A percentile compares a stretch with the other conserved stretches of the same genome.
Evolutionary conservation across 1,140 invertebrate species (phyloP).

Genomic region (Ips typographus): DNA sequence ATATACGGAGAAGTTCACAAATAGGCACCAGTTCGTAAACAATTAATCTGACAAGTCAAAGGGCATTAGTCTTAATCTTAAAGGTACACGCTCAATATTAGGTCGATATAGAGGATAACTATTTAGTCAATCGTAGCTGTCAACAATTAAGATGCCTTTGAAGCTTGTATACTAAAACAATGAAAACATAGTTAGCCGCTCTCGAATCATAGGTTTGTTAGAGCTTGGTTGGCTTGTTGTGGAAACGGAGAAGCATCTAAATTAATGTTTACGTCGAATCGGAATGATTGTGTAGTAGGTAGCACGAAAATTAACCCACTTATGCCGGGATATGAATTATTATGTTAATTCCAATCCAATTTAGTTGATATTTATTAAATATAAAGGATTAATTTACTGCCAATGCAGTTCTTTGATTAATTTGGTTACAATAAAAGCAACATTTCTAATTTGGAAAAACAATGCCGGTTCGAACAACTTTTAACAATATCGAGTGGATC

Average conservation of each 20-base stretch:
- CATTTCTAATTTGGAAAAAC: background rate
- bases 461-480: background rate
- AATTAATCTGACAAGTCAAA: too few relatives aligned
- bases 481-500: background rate
- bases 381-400: too few relatives aligned
- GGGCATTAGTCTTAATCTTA: background rate
- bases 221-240: background rate
- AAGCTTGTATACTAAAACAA: constrained; percentile 1
- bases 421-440: background rate
- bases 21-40: too few relatives aligned
- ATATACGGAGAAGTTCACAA: too few relatives aligned
- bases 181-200: constrained; percentile 9
- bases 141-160: constrained; percentile 1
- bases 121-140: constrained; percentile 14
- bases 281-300: too few relatives aligned
- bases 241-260: background rate
- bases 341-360: too few relatives aligned
- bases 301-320: too few relatives aligned
- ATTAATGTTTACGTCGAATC: background rate
- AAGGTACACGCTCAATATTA: background rate
- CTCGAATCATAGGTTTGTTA: constrained; percentile 1
- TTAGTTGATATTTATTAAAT: too few relatives aligned
- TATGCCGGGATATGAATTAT: too few relatives aligned
- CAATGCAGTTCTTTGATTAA: background rate
- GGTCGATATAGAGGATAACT: background rate